phyloP scores from a whole-genome alignment of 2,113 vertebrate genomes.

The Phrynosoma blainvillii region DNA sequence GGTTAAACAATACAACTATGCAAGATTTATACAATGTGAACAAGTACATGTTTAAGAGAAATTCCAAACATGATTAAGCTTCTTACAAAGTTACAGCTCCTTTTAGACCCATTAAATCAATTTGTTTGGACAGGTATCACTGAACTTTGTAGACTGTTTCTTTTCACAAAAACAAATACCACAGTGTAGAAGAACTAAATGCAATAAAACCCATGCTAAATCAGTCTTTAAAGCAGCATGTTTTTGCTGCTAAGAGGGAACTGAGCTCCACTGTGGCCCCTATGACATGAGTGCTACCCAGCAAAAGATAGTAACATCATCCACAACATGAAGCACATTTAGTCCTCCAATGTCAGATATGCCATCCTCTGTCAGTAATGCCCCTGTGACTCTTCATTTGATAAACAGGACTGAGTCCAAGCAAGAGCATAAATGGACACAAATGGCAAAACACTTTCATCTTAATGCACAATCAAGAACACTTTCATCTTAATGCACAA shows the following conservation, averaged over 20 bases:
- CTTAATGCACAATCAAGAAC: no score
- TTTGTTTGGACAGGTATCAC: slow-evolving; percentile 66
- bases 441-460: no score
- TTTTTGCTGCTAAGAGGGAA: not conserved
- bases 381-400: no score
- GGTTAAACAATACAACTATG: slow-evolving; percentile 55
- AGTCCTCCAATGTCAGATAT: no score
- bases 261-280: slow-evolving; percentile 45
- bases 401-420: no score
- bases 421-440: no score
- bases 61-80: slow-evolving; percentile 64
- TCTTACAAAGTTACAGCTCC: slow-evolving; percentile 70
- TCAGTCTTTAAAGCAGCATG: slow-evolving; percentile 33
- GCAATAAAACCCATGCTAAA: slow-evolving; percentile 47
- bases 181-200: slow-evolving; percentile 56
- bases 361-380: no score
- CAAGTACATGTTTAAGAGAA: slow-evolving; percentile 47
- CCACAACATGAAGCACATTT: no score
- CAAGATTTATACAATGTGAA: no score
- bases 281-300: slow-evolving; percentile 25
- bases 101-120: slow-evolving; percentile 63
- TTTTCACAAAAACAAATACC: slow-evolving; percentile 59
- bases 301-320: not conserved
- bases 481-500: no score
- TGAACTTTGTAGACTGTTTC: slow-evolving; percentile 46